Evolutionary conservation across 2,797 vertebrate genomes (phyloP), one percentile per base, ranked within the genome.

Genomic region (Smutsia temminckii): DNA sequence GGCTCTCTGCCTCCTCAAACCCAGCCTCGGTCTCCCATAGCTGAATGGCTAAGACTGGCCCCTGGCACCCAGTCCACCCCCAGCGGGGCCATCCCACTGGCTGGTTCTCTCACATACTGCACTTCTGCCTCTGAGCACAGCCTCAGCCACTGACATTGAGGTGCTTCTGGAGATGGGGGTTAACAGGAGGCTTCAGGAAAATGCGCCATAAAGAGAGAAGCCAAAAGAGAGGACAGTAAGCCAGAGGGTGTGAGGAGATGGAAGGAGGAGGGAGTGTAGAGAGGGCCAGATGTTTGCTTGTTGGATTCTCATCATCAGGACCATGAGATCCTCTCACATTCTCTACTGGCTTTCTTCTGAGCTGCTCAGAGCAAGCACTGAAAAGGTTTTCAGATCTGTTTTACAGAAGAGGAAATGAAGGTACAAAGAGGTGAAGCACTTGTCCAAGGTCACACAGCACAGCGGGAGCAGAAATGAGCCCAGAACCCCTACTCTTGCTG

Each of bases 321-420:
- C 91, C 91, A 63, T 37, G 96, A 93, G 91, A 95, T 91, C 92
- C 91, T 97, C 93, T 89, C 75, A 29, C 91, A 84, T 95, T 85
- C 92, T 95, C 92, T 95, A 89, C 84, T 86, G 91, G 77, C 89
- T 93, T 57, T 95, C 96, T 97, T 96, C 97, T 59, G 92, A 91
- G 92, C 85, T 89, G 93, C 85, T 89, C 97, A 87, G 72, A 80
- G 29, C 87, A 84, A 97, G 94, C 77, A 89, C 89, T 97, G 94
- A 84, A 14, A 75, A 85, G 96, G 75, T 46, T 89, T 37, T 98
- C 97, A 97, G 80, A 97, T 97, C 95, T 75, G 37, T 93, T 97
- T 96, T 46, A 61, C 23, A 89, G 66, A 2, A 16, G 91, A 97
- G 71, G 93, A 96, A 84, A 68, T 1, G 1, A 89, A 27, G 88